phyloP scores from a whole-genome alignment of 1,140 invertebrate species.

The Nephila pilipes region DNA sequence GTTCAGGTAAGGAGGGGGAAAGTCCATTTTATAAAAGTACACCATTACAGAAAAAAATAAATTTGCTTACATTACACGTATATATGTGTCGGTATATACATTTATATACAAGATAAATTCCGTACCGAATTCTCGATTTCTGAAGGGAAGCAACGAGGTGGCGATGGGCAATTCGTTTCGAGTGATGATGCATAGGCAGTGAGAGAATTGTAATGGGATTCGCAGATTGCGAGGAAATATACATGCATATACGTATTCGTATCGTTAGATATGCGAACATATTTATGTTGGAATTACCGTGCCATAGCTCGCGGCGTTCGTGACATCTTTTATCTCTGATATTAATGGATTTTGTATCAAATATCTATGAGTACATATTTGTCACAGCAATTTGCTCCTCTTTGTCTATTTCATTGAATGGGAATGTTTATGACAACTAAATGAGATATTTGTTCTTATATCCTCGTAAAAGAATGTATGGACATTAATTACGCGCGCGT shows the following conservation, averaged over 20 bases:
- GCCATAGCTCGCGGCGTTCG: neutral
- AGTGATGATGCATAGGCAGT: conserved; percentile 44
- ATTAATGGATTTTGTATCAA: conserved; percentile 2
- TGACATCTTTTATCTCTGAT: neutral
- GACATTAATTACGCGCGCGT: too few relatives aligned
- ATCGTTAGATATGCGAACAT: neutral
- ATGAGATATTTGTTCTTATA: too few relatives aligned
- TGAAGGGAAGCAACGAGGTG: neutral
- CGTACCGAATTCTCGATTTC: neutral
- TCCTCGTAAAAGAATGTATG: too few relatives aligned
- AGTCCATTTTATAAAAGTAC: neutral
- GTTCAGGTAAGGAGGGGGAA: neutral
- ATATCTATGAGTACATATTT: neutral
- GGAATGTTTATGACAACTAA: neutral
- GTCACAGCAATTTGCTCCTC: neutral
- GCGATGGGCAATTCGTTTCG: conserved; percentile 53
- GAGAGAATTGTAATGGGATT: conserved; percentile 62
- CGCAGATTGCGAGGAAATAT: conserved; percentile 47
- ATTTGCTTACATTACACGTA: conserved; percentile 5
- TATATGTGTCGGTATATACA: neutral
- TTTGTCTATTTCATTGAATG: neutral
- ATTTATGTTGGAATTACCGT: conserved; percentile 28
- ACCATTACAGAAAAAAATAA: neutral
- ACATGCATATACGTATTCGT: neutral
- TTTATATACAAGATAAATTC: neutral